Conservation (phyloP, 2,113 vertebrate genomes). For the Paratilapia polleni region DNA sequence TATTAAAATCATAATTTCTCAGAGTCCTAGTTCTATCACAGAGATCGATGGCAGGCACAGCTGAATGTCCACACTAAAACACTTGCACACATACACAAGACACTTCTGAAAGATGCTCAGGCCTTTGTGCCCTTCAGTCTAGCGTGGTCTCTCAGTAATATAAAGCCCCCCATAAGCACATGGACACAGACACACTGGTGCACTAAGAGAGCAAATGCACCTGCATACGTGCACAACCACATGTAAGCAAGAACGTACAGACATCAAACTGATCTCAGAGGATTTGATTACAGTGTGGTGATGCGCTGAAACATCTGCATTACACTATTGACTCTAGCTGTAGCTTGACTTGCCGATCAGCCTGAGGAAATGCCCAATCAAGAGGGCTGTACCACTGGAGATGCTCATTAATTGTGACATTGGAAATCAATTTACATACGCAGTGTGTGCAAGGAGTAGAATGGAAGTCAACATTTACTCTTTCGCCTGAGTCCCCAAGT, state of each 20-base stretch:
- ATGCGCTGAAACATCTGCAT: conserved; percentile 43
- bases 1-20: conserved; percentile 74
- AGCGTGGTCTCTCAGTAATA: not conserved
- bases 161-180: not conserved
- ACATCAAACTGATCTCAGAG: conserved; percentile 27
- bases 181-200: not conserved
- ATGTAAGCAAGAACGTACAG: not conserved
- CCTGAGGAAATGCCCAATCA: conserved; percentile 66
- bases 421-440: conserved; percentile 78
- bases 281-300: conserved; percentile 20
- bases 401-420: conserved; percentile 69
- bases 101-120: conserved; percentile 20
- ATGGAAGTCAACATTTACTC: conserved; percentile 62
- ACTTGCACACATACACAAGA: conserved; percentile 11
- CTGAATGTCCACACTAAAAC: conserved; percentile 1
- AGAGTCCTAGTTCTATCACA: conserved; percentile 65
- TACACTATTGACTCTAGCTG: conserved; percentile 24
- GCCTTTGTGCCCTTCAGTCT: conserved; percentile 37
- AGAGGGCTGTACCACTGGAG: conserved; percentile 51
- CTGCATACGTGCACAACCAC: not conserved
- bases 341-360: conserved; percentile 21
- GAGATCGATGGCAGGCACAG: conserved; percentile 55
- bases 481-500: conserved; percentile 7
- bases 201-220: not conserved
- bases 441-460: conserved; percentile 37